Percentiles rank a stretch among this genome's conserved stretches.
Conservation (phyloP, 1,140 invertebrate species). For the Drosophila virilis region DNA sequence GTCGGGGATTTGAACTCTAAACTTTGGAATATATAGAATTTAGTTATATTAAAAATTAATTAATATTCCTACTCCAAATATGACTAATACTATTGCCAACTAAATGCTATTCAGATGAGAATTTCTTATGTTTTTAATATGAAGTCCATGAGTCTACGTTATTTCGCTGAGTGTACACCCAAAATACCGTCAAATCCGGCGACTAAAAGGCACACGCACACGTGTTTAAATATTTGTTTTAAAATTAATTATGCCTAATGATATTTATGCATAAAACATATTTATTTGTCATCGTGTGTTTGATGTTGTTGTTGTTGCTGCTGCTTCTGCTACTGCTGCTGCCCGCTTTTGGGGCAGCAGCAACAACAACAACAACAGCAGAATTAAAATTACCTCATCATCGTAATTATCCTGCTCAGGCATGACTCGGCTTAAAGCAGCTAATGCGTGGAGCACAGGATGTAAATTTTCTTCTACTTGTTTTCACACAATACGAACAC, state of each 20-base stretch:
- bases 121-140: too few species aligned
- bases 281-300: constrained; percentile 35
- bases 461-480: constrained; percentile 29
- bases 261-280: constrained; percentile 63
- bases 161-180: constrained; percentile 3
- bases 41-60: too few species aligned
- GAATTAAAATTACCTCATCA: constrained; percentile 81
- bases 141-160: background rate
- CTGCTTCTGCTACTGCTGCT: background rate
- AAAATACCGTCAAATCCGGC: background rate
- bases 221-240: constrained; percentile 62
- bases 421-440: constrained; percentile 71
- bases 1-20: too few species aligned
- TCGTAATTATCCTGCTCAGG: constrained; percentile 83
- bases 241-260: constrained; percentile 76
- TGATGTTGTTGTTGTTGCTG: constrained; percentile 3
- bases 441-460: constrained; percentile 48
- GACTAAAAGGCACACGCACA: constrained; percentile 24
- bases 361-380: constrained; percentile 22
- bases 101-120: too few species aligned
- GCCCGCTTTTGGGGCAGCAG: constrained; percentile 7
- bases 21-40: too few species aligned
- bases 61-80: too few species aligned
- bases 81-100: too few species aligned
- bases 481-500: constrained; percentile 15